A percentile compares a stretch with the other conserved stretches of the same genome.
phyloP scores from a whole-genome alignment of 1,140 invertebrate species.

The Sitobion miscanthi region DNA sequence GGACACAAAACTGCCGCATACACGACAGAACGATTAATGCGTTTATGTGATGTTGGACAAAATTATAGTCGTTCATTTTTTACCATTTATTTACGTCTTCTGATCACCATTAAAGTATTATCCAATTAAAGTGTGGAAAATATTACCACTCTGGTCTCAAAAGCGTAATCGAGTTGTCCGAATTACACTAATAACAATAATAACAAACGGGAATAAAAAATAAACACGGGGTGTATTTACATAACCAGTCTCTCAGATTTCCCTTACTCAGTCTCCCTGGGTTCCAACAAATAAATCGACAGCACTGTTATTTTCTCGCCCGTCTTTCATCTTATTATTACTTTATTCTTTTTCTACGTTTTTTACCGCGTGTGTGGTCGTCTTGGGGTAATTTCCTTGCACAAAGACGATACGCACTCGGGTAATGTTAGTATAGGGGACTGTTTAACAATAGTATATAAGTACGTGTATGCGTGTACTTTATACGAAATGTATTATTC shows the following conservation, averaged over 20 bases:
- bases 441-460: not conserved
- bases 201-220: conserved; percentile 30
- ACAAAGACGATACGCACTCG: not conserved
- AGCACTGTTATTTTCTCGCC: not conserved
- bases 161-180: conserved; percentile 34
- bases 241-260: conserved; percentile 47
- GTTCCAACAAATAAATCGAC: not conserved
- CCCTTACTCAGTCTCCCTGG: conserved; percentile 10
- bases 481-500: conserved; percentile 30
- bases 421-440: conserved; percentile 18
- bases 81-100: conserved; percentile 35
- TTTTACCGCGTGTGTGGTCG: conserved; percentile 46
- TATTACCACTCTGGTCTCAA: conserved; percentile 18
- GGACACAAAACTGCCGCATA: not conserved
- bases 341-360: not conserved
- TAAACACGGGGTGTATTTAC: conserved; percentile 54
- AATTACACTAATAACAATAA: conserved; percentile 52
- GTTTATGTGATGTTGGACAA: not conserved
- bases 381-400: conserved; percentile 44
- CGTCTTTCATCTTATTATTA: not conserved
- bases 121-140: conserved; percentile 45
- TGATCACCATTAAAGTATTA: conserved; percentile 18
- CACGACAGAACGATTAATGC: not conserved
- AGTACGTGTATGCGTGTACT: not conserved
- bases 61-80: not conserved